Conservation (phyloP, 1,140 invertebrate genomes). For the Heliothis subflexa region DNA sequence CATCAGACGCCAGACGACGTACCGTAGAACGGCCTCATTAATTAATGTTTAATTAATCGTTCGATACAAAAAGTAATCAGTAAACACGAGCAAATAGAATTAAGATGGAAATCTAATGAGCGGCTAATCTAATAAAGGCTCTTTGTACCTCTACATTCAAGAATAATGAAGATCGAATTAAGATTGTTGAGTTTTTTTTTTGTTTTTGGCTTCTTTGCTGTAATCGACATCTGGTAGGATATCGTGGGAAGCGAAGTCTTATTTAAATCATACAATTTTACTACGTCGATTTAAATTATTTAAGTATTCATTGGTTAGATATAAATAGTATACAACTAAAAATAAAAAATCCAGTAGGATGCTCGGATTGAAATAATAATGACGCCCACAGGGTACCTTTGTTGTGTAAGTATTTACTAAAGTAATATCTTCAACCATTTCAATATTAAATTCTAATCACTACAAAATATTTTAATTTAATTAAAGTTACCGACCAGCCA, state of each 20-base stretch:
- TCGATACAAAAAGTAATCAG: conserved; percentile 41
- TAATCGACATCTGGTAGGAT: not conserved
- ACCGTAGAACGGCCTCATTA: conserved; percentile 48
- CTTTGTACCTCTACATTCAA: conserved; percentile 8
- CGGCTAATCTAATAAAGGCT: conserved; percentile 13
- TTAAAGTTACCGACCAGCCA: conserved; percentile 8
- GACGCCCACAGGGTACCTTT: too few species aligned
- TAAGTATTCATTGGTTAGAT: too few species aligned
- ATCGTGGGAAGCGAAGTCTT: too few species aligned
- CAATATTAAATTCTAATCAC: not conserved
- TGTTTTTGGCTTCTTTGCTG: not conserved
- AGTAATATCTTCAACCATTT: not conserved
- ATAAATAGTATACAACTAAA: too few species aligned
- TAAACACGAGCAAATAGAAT: conserved; percentile 28
- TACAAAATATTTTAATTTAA: conserved; percentile 1
- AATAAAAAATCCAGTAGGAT: too few species aligned
- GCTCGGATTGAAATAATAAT: too few species aligned
- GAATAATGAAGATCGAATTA: conserved; percentile 2
- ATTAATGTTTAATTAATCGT: conserved; percentile 34
- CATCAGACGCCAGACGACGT: conserved; percentile 58
- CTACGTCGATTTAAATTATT: too few species aligned
- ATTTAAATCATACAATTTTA: too few species aligned
- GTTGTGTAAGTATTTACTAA: too few species aligned
- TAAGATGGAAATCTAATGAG: conserved; percentile 28
- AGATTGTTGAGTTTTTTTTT: conserved; percentile 3